These are phyloP conservation scores for Ardeotis arabs DNA, from an alignment of 2,113 vertebrate species.

Conservation along the genomic window DNA sequence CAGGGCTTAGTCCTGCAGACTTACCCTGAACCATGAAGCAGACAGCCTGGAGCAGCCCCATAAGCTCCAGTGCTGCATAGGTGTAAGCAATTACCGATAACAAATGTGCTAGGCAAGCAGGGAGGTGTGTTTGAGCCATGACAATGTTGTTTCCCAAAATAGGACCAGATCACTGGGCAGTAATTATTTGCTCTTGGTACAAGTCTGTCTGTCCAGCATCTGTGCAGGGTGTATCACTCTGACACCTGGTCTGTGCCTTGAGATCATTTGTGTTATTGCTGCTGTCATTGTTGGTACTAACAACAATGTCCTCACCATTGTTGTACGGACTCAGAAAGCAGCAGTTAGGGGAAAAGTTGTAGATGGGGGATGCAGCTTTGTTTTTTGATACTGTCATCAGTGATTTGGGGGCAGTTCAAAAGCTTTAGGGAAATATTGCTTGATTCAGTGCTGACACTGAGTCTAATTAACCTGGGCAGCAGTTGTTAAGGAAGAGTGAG, in stretches of 20 bases:
- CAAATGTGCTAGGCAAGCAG: background rate
- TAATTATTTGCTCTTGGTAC: background rate
- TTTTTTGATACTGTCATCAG: background rate
- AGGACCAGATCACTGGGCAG: background rate
- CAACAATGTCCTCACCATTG: background rate
- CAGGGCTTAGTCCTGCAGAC: background rate
- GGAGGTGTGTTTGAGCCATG: background rate
- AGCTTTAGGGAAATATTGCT: background rate
- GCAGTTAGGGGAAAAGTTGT: background rate
- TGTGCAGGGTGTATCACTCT: background rate
- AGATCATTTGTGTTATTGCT: background rate
- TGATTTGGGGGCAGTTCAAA: background rate
- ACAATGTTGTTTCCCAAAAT: background rate
- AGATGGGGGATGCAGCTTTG: background rate
- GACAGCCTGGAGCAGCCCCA: background rate
- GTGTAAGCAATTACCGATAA: background rate
- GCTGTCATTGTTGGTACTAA: background rate
- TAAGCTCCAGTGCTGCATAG: background rate
- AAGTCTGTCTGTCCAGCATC: background rate
- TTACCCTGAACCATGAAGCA: background rate
- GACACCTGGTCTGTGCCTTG: background rate
- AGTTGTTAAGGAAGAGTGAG: background rate
- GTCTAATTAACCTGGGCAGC: background rate
- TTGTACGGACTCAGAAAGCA: background rate
- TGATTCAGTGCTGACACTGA: background rate